A percentile compares a stretch with the other conserved stretches of the same genome.
phyloP scores from a whole-genome alignment of 2,113 vertebrate species.

The Carollia perspicillata region DNA sequence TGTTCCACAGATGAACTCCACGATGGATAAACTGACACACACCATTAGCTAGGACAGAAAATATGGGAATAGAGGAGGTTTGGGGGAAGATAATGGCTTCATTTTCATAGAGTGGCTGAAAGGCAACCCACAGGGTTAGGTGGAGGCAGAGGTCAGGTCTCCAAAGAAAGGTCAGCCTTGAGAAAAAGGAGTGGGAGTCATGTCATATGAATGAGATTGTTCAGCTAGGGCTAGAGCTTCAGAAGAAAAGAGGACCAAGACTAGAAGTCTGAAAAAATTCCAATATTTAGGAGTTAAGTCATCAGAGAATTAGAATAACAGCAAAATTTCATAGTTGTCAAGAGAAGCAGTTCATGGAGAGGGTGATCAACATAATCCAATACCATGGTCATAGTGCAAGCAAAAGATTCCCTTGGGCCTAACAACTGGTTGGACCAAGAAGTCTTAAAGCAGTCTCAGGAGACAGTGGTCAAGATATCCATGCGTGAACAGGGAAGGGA shows the following conservation, averaged over 20 bases:
- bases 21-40: not conserved
- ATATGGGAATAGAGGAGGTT: not conserved
- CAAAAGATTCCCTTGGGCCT: not conserved
- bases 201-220: too few species aligned
- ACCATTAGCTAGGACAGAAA: not conserved
- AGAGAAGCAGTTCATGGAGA: not conserved
- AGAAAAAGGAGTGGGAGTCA: not conserved
- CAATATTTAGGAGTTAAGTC: not conserved
- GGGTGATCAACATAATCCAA: not conserved
- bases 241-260: not conserved
- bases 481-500: not conserved
- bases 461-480: not conserved
- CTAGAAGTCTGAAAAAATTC: not conserved
- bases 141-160: not conserved
- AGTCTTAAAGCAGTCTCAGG: not conserved
- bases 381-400: accelerated
- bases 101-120: not conserved
- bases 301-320: not conserved
- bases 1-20: not conserved
- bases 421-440: not conserved
- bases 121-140: not conserved
- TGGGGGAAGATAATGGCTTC: not conserved
- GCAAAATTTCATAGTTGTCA: not conserved
- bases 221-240: not conserved
- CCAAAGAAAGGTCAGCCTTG: not conserved